phyloP scores from a whole-genome alignment of 2,888 invertebrate species.

The Coenonympha glycerion region DNA sequence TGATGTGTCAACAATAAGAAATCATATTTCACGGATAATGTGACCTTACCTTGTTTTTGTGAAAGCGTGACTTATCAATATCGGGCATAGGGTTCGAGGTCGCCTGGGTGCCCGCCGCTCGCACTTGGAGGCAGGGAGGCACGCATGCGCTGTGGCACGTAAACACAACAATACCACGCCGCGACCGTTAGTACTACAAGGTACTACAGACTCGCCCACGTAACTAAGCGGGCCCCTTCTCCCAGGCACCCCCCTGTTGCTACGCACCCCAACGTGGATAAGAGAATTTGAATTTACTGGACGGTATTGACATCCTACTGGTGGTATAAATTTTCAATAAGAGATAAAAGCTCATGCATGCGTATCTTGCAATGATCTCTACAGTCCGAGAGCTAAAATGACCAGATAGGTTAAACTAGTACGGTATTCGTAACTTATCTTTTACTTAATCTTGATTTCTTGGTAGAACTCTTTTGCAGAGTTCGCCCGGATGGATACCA shows the following conservation, averaged over 20 bases:
- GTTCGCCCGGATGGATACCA: no score
- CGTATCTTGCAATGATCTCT: no score
- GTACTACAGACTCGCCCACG: constrained; percentile 77
- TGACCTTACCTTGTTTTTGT: constrained; percentile 24
- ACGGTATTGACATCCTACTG: neutral
- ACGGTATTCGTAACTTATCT: no score
- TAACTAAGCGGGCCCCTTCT: constrained; percentile 38
- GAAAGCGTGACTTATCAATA: constrained; percentile 32
- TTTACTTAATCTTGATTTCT: no score
- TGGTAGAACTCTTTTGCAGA: no score
- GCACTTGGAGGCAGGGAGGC: constrained; percentile 30
- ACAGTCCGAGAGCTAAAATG: no score
- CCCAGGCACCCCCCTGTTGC: constrained; percentile 44
- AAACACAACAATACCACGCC: constrained; percentile 69
- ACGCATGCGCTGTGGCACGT: constrained; percentile 64
- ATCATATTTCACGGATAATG: constrained; percentile 2
- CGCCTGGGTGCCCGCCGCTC: constrained; percentile 29
- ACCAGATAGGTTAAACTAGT: no score
- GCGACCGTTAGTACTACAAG: constrained; percentile 64
- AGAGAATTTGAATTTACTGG: constrained; percentile 5
- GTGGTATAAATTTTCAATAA: neutral
- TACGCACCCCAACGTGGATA: constrained; percentile 41
- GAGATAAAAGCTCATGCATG: no score
- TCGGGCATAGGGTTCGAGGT: constrained; percentile 56
- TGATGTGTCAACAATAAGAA: constrained; percentile 3